A percentile compares a stretch with the other conserved stretches of the same genome.
phyloP scores from a whole-genome alignment of 2,797 vertebrate genomes.

The Pachyuromys duprasi region DNA sequence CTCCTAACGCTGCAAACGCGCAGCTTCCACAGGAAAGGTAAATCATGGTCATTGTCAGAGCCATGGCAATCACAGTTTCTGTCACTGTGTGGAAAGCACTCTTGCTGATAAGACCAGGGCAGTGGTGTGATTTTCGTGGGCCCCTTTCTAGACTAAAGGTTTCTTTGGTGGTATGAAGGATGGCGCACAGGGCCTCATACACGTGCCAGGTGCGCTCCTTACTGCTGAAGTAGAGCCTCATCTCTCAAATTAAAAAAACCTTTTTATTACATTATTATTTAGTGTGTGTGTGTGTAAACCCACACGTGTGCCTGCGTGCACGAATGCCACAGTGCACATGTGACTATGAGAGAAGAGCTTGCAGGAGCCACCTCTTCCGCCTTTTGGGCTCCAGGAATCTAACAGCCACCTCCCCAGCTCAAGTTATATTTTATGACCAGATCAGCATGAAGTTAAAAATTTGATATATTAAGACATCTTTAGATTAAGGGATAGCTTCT shows the following conservation, averaged over 20 bases:
- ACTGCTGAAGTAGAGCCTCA: not conserved
- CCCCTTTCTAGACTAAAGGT: not conserved
- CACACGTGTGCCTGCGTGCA: not conserved
- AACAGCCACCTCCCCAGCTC: not conserved
- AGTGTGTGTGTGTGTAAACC: not conserved
- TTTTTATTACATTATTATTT: not conserved
- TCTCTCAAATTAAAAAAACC: not conserved
- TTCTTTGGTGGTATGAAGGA: not conserved
- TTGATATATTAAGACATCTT: constrained; percentile 12
- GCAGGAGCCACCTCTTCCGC: not conserved
- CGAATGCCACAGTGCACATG: no score
- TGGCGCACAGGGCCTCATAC: not conserved
- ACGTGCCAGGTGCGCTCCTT: no score
- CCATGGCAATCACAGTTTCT: not conserved
- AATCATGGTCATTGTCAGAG: not conserved
- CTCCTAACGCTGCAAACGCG: not conserved
- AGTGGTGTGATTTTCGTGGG: not conserved
- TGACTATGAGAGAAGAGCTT: not conserved
- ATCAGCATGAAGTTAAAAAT: not conserved
- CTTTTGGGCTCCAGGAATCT: no score
- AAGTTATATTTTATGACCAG: not conserved
- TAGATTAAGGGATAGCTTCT: not conserved
- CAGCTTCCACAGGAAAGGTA: not conserved
- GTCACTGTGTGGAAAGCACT: not conserved
- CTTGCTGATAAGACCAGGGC: not conserved